Evolutionary conservation across 2,113 vertebrate species (phyloP).

Genomic region (Australoheros scitulus): DNA sequence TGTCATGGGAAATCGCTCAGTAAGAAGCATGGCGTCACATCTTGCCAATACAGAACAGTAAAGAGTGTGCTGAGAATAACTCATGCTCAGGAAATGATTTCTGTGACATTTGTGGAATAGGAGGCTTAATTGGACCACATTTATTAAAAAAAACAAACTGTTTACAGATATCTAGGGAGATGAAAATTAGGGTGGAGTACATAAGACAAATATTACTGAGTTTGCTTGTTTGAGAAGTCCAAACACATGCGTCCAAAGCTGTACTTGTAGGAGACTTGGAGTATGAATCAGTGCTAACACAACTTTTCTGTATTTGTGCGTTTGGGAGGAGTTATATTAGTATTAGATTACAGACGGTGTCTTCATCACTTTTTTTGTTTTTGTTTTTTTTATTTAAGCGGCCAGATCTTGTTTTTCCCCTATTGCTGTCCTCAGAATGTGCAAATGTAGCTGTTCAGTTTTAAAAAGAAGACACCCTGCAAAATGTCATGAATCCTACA

Average conservation of each 20-base stretch:
- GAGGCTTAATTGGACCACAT: conserved; percentile 51
- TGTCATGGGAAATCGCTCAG: conserved; percentile 44
- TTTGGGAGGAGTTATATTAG: not conserved
- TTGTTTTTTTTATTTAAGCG: not conserved
- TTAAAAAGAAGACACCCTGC: not conserved
- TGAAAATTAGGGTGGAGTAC: not conserved
- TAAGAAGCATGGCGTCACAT: conserved; percentile 2
- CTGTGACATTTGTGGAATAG: conserved; percentile 54
- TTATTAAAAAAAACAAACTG: not conserved
- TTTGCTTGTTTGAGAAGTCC: conserved; percentile 9
- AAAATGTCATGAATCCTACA: conserved; percentile 23
- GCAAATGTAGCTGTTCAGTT: conserved; percentile 14
- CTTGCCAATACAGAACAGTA: conserved; percentile 16
- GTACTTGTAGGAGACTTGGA: not conserved
- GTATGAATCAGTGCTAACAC: not conserved
- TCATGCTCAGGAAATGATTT: conserved; percentile 40
- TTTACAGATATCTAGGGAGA: conserved; percentile 25
- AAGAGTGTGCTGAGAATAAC: conserved; percentile 25
- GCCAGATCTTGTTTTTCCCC: not conserved
- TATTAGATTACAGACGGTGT: not conserved
- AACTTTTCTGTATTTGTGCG: not conserved
- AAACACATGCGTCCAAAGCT: not conserved
- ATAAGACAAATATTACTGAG: not conserved
- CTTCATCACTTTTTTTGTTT: not conserved
- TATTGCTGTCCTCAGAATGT: conserved; percentile 2